Evolutionary conservation across 2,113 vertebrate genomes (phyloP).

Genomic region (Hippocampus guttulatus): DNA sequence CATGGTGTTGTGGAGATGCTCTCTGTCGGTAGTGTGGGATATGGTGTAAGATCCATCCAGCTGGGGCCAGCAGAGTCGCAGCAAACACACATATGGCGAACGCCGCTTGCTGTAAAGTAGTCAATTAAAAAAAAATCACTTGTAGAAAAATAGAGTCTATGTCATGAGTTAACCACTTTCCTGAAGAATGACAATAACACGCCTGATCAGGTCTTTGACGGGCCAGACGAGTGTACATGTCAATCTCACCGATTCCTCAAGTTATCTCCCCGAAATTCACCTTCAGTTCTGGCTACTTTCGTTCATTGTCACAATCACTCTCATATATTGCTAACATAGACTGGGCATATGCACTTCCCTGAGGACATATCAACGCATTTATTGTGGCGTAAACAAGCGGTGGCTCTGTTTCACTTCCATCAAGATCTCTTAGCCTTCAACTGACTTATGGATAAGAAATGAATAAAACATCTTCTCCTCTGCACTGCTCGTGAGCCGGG

Average conservation of each 20-base stretch:
- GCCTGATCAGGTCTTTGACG: too few species aligned
- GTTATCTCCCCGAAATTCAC: background rate
- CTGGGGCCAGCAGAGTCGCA: slow-evolving; percentile 68
- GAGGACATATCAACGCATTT: slow-evolving; percentile 53
- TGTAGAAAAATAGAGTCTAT: background rate
- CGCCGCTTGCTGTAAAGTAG: slow-evolving; percentile 69
- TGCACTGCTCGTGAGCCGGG: slow-evolving; percentile 23
- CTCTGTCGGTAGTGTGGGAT: slow-evolving; percentile 70
- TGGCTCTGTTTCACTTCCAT: slow-evolving; percentile 42
- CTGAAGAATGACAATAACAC: background rate
- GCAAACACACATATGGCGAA: slow-evolving; percentile 72
- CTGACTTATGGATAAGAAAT: slow-evolving; percentile 59
- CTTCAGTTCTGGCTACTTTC: background rate
- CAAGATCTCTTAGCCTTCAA: slow-evolving; percentile 40
- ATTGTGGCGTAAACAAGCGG: slow-evolving; percentile 45
- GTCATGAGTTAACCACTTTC: background rate
- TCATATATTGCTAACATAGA: slow-evolving; percentile 34
- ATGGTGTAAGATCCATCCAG: slow-evolving; percentile 77
- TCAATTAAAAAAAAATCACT: slow-evolving; percentile 4
- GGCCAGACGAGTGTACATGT: background rate
- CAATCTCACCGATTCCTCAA: background rate
- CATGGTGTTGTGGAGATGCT: slow-evolving; percentile 44
- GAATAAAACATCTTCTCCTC: slow-evolving; percentile 61
- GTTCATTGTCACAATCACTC: background rate
- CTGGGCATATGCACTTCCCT: slow-evolving; percentile 35